These are phyloP conservation scores for Papilio gigon DNA, from an alignment of 2,888 invertebrate genomes.

Conservation along the genomic window DNA sequence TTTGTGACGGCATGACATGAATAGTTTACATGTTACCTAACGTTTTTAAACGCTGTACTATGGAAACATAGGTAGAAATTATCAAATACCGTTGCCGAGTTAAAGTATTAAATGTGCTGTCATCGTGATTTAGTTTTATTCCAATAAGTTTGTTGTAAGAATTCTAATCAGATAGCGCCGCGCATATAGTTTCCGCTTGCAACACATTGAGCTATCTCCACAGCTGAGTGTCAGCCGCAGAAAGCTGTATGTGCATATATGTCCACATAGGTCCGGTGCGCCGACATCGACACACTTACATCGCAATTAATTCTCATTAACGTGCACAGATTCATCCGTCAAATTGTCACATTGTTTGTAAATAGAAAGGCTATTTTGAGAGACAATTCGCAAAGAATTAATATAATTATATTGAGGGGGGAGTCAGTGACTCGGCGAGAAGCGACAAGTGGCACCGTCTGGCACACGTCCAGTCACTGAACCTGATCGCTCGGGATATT, in stretches of 20 bases:
- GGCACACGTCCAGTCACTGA: conserved; percentile 52
- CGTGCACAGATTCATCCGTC: conserved; percentile 60
- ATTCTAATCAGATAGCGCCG: neutral
- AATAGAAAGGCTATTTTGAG: conserved; percentile 66
- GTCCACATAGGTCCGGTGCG: conserved; percentile 38
- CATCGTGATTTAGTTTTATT: neutral
- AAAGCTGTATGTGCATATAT: conserved; percentile 16
- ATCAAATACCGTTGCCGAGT: too few relatives aligned
- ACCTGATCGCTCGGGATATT: conserved; percentile 55
- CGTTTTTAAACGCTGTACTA: too few relatives aligned
- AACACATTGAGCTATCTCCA: neutral
- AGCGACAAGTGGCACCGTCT: conserved; percentile 46
- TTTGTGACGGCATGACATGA: too few relatives aligned
- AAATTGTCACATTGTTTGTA: conserved; percentile 71
- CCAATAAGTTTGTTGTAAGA: neutral
- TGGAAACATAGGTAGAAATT: too few relatives aligned
- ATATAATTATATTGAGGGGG: conserved; percentile 56
- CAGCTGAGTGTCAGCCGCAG: neutral
- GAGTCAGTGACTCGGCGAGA: conserved; percentile 63
- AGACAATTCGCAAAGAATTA: conserved; percentile 59
- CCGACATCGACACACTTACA: conserved; percentile 60
- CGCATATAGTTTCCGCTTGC: neutral
- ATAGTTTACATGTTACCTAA: neutral
- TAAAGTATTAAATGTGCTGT: too few relatives aligned
- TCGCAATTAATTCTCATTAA: conserved; percentile 72